Percentiles rank a stretch among this genome's conserved stretches.
phyloP scores from a whole-genome alignment of 2,888 invertebrate genomes.

The Rutpela maculata region DNA sequence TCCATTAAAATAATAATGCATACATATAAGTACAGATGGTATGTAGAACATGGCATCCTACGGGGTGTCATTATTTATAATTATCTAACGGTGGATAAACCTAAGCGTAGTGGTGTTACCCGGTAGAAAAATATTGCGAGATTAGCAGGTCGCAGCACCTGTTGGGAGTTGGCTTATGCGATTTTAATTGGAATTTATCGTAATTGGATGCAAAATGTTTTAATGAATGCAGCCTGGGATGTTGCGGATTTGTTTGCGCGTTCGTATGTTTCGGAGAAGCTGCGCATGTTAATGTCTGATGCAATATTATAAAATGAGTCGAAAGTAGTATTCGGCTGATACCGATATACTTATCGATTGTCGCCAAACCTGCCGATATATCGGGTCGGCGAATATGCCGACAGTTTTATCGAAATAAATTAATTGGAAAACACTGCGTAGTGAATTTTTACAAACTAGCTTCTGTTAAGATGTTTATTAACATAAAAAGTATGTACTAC shows the following conservation, averaged over 20 bases:
- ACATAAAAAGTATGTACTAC: too few species aligned
- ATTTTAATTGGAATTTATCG: neutral
- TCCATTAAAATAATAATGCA: constrained; percentile 13
- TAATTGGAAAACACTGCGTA: too few species aligned
- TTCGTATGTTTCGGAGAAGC: too few species aligned
- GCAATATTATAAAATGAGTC: too few species aligned
- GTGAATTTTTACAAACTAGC: too few species aligned
- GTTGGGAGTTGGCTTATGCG: neutral
- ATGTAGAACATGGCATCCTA: neutral
- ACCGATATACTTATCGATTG: too few species aligned
- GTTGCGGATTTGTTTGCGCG: neutral
- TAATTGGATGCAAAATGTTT: neutral
- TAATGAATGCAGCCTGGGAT: neutral
- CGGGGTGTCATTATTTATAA: constrained; percentile 7
- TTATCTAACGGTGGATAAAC: neutral
- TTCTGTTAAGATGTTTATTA: too few species aligned
- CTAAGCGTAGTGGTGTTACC: neutral
- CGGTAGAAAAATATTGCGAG: neutral
- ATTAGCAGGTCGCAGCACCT: constrained; percentile 4
- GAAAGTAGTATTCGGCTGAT: too few species aligned
- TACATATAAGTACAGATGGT: constrained; percentile 12
- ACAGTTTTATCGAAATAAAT: too few species aligned
- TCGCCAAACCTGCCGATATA: too few species aligned
- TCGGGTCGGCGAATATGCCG: too few species aligned
- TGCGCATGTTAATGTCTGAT: too few species aligned